Percentiles rank a stretch among this genome's conserved stretches.
Evolutionary conservation across 2,113 vertebrate genomes (phyloP).

Genomic region (Microcebus lehilahytsara): DNA sequence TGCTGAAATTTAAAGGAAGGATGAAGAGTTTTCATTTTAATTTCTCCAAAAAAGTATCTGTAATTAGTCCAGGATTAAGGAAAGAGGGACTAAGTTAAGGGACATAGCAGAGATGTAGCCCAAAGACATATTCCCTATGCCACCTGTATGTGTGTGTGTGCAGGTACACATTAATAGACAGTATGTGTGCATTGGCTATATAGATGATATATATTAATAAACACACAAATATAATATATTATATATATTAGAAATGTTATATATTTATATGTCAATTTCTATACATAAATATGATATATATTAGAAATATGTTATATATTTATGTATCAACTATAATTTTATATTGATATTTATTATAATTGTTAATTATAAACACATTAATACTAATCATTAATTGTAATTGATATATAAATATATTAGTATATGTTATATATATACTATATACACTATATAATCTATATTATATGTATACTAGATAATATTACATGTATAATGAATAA

Average conservation of each 20-base stretch:
- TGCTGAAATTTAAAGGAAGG: constrained; percentile 33
- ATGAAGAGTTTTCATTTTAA: not conserved
- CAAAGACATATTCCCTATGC: not conserved
- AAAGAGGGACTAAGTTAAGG: not conserved
- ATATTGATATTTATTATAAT: not conserved
- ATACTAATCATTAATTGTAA: not conserved
- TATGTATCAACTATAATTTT: not conserved
- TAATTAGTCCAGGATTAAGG: not conserved
- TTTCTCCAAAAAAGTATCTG: not conserved
- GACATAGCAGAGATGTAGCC: not conserved
- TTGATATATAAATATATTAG: not conserved
- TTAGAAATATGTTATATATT: not conserved
- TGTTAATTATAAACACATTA: not conserved
- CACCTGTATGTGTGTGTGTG: not conserved
- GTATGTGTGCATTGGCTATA: not conserved
- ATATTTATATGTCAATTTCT: not conserved
- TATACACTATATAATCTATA: not conserved
- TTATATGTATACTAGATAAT: not conserved
- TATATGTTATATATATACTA: not conserved
- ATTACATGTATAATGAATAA: not conserved
- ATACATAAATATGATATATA: not conserved
- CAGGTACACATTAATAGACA: not conserved
- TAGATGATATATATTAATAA: not conserved
- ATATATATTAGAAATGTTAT: not conserved
- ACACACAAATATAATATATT: not conserved